A percentile compares a stretch with the other conserved stretches of the same genome.
phyloP scores from a whole-genome alignment of 1,140 invertebrate genomes.

The Plutomurus gul region DNA sequence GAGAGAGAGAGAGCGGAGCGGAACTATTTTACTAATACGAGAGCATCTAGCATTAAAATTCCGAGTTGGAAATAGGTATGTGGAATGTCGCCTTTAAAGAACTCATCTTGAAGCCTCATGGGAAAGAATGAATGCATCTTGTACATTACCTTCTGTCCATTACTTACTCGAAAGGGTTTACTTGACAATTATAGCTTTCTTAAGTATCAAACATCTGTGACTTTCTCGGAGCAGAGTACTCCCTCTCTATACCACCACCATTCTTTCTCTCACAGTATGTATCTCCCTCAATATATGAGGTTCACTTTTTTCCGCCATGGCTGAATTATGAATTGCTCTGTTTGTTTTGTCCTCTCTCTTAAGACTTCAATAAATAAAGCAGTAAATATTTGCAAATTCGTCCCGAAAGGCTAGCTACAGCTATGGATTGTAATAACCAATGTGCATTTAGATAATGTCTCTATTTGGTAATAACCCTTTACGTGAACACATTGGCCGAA shows the following conservation, averaged over 20 bases:
- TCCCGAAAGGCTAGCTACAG: not conserved
- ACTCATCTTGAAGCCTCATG: conserved; percentile 19
- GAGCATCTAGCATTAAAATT: conserved; percentile 21
- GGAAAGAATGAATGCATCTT: conserved; percentile 2
- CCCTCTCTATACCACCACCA: not conserved
- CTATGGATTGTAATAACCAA: not conserved
- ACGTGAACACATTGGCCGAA: too few relatives aligned
- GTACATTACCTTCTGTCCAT: conserved; percentile 19
- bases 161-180: conserved; percentile 14
- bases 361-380: conserved; percentile 11
- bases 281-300: not conserved
- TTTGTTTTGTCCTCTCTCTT: not conserved
- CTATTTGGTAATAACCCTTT: too few relatives aligned
- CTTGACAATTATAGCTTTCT: conserved; percentile 27
- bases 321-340: conserved; percentile 20
- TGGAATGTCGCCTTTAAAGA: conserved; percentile 28
- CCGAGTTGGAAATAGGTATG: conserved; percentile 2
- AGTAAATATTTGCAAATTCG: conserved; percentile 11
- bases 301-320: not conserved
- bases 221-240: conserved; percentile 6
- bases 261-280: not conserved
- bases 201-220: conserved; percentile 21
- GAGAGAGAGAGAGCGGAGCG: too few relatives aligned
- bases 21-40: conserved; percentile 24
- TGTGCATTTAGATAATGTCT: too few relatives aligned